Conservation (phyloP, 2,113 vertebrate species). For the Chroicocephalus ridibundus region DNA sequence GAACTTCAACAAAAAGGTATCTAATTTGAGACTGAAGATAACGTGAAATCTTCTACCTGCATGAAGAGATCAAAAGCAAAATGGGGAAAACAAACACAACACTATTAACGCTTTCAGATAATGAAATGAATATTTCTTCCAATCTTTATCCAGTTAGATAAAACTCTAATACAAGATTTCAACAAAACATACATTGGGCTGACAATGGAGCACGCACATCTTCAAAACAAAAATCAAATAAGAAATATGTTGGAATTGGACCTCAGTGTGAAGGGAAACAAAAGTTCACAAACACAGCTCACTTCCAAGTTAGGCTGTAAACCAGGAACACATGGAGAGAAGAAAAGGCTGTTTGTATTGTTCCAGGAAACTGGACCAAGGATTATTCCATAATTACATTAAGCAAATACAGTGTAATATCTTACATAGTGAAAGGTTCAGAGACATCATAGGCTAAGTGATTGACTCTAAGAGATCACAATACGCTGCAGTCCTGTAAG, state of each 20-base stretch:
- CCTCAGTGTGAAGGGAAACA: neutral
- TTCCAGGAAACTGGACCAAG: conserved; percentile 33
- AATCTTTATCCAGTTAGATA: neutral
- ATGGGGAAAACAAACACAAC: neutral
- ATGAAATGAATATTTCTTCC: neutral
- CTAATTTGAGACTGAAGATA: neutral
- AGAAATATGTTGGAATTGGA: neutral
- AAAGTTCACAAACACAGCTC: conserved; percentile 10
- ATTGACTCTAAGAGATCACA: neutral
- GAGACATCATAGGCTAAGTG: neutral
- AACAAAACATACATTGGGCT: neutral
- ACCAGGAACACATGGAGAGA: conserved; percentile 39
- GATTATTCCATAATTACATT: neutral
- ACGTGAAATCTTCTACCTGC: neutral
- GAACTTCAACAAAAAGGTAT: neutral
- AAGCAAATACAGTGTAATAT: conserved; percentile 25
- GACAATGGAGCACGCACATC: neutral
- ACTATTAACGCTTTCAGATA: neutral
- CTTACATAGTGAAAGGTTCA: conserved; percentile 4
- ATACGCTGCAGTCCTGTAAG: neutral
- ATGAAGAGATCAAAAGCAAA: neutral
- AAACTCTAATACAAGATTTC: neutral
- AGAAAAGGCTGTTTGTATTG: conserved; percentile 21
- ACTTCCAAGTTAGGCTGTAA: conserved; percentile 34
- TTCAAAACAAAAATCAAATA: conserved; percentile 15